Evolutionary conservation across 2,888 invertebrate genomes (phyloP), one percentile per base, ranked within the genome.

Genomic region (Cotesia congregata): DNA sequence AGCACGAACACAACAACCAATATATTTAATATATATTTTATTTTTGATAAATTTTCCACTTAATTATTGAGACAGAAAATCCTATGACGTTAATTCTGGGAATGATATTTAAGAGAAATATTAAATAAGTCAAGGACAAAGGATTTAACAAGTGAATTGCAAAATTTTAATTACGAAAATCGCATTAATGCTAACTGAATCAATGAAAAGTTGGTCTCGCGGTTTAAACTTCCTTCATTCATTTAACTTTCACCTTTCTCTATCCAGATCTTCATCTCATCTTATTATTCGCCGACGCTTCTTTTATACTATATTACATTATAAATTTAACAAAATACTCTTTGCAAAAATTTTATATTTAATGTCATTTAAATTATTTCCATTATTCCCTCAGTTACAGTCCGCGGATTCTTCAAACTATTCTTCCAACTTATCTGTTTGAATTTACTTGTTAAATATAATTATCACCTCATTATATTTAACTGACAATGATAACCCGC

Each of bases 91-190:
- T 12, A 50, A 50, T 50, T 12, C 12, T 12, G 50, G 50, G 7
- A 50, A 50, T 50, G 12, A 12, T 12, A 50, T 50, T 50, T 50
- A 50, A 50, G 12, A 50, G 50, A 50, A 50, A 50, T 50, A 50
- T 50, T 50, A 50, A 50, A 50, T 50, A 50, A 50, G 9, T 50
- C 12, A 12, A 50, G 12, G 7, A 50, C 50, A 50, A 50, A 50
- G 12, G 50, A 50, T 50, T 50, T 50, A 50, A 64, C 72, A 12
- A 40, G 60, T 30, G 61, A 38, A 71, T 62, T 72, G 6, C 12
- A 20, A 67, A 60, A 60, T 70, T 75, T 75, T 71, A 71, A 75
- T 71, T 75, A 65, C 60, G 60, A 3, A 60, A 71, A 75, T 50
- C 38, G 59, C n/a, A 20, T 30, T 50, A 50, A 50, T 50, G 59